These are phyloP conservation scores for Lasioglossum pauxillum DNA, from an alignment of 2,888 invertebrate species.

Conservation along the genomic window DNA sequence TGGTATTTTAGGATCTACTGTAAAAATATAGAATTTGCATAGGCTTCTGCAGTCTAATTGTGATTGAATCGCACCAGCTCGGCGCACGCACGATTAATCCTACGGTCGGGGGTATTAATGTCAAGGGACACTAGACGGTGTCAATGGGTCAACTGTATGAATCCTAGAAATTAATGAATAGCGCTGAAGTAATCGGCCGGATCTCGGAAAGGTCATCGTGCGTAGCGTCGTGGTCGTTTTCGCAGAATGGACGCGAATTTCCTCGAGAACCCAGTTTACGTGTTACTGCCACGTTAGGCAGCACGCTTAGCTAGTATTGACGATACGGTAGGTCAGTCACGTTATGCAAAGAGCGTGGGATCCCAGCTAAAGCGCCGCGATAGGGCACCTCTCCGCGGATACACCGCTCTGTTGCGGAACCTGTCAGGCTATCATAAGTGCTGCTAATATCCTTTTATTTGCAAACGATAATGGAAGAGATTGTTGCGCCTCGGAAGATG, in stretches of 20 bases:
- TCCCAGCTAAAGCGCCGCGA: slow-evolving; percentile 68
- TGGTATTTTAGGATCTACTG: no score
- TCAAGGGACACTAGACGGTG: neutral
- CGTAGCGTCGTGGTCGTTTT: slow-evolving; percentile 32
- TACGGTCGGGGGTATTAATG: slow-evolving; percentile 5
- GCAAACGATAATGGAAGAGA: neutral
- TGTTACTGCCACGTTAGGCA: slow-evolving; percentile 42
- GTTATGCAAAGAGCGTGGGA: slow-evolving; percentile 80
- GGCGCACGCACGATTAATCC: neutral
- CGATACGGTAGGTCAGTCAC: slow-evolving; percentile 76
- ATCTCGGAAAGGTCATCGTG: slow-evolving; percentile 34
- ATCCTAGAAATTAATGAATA: slow-evolving; percentile 9
- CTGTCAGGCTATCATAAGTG: slow-evolving; percentile 6
- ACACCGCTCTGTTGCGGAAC: neutral
- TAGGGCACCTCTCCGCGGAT: slow-evolving; percentile 33
- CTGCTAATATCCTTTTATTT: neutral
- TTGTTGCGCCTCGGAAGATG: neutral
- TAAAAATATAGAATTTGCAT: neutral
- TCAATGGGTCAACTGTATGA: slow-evolving; percentile 23
- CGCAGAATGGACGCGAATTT: slow-evolving; percentile 51
- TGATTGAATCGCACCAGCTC: neutral
- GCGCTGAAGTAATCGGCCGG: slow-evolving; percentile 12
- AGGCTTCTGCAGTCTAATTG: neutral
- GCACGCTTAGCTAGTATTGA: slow-evolving; percentile 39
- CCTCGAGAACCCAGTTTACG: slow-evolving; percentile 36